phyloP scores from a whole-genome alignment of 2,888 invertebrate genomes.

The Bhutanitis thaidina region DNA sequence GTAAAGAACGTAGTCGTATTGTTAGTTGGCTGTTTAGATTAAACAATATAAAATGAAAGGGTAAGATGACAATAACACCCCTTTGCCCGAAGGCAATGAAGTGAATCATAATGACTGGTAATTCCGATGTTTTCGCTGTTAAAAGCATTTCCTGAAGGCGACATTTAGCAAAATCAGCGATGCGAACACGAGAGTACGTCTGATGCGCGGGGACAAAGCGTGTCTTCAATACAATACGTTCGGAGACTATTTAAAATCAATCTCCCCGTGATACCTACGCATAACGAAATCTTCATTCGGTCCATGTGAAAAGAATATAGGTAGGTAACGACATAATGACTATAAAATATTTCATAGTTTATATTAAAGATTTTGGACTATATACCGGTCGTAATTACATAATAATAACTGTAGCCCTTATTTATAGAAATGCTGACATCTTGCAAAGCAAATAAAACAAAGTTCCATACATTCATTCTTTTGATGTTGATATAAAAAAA shows the following conservation, averaged over 20 bases:
- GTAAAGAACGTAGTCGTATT: constrained; percentile 40
- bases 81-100: constrained; percentile 70
- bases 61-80: constrained; percentile 68
- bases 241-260: constrained; percentile 67
- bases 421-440: no score
- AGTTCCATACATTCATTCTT: no score
- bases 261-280: constrained; percentile 65
- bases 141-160: constrained; percentile 74
- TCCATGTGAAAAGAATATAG: constrained; percentile 26
- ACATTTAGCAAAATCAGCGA: constrained; percentile 62
- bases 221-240: constrained; percentile 58
- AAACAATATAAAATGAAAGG: constrained; percentile 58
- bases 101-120: constrained; percentile 72
- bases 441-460: no score
- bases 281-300: constrained; percentile 31
- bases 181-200: constrained; percentile 61
- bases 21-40: constrained; percentile 45
- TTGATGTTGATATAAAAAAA: no score
- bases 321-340: no score
- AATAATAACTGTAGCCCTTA: no score
- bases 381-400: no score
- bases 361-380: no score
- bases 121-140: constrained; percentile 75
- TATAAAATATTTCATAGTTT: no score
- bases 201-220: constrained; percentile 57